Base-by-base conservation (phyloP, 1,140 invertebrate species). In the Zaprionus inermis region DNA sequence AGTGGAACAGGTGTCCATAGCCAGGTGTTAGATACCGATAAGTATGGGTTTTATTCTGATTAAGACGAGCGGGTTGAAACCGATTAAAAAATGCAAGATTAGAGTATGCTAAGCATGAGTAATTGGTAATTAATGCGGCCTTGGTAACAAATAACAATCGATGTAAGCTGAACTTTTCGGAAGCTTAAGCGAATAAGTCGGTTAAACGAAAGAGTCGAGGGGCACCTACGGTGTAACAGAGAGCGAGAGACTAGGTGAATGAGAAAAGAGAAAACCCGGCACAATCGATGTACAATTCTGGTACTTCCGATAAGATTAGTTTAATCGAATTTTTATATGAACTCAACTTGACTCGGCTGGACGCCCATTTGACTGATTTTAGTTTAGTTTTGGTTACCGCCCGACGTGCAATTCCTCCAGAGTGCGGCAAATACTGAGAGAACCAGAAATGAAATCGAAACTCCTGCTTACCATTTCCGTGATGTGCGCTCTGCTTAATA, bases 11-110 rank as follows among this genome's bases (percentile, higher is more conserved):
- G 83, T 86, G 83, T 82, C 55, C 70, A 70, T 18, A 49, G 72
- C 67, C 83, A 86, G 83, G 83, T 86, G 83, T 83, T 55, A 61
- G 59, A 73, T 52, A 65, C 44, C 49, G 83, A 86, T 88, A 86
- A 80, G 69, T 46, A 18, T 7, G 24, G 28, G 11, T 22, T 54
- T 41, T 38, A 30, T 61, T 55, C 63, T 68, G 63, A 75, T 78
- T 71, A 63, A 52, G 30, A 55, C n/a, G 32, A 54, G 38, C 20
- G 16, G 12, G 16, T 2, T 16, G 3, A 52, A 3, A 44, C 16
- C 38, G 38, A 44, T 44, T 44, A 16, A 44, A 3, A n/a, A 44
- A 44, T 9, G n/a, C n/a, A 44, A 44, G 66, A 73, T 59, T 70
- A 72, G 49, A 9, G 7, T 20, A 38, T 56, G 41, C 1, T 51